phyloP scores from a whole-genome alignment of 92 coral and sea anemone genomes.

The Palythoa grandis region DNA sequence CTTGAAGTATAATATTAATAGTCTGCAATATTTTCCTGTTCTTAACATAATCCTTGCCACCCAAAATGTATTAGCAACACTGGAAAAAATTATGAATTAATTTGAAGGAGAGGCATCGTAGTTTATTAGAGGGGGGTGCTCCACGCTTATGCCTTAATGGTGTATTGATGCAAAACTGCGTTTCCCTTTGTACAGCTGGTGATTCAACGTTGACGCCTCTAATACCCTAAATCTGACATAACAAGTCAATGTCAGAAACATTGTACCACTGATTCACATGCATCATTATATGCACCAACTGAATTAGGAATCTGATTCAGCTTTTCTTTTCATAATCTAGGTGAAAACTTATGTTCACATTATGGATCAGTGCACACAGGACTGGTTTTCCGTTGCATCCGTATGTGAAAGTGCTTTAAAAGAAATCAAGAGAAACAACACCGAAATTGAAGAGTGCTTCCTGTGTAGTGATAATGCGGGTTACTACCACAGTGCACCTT shows the following conservation, averaged over 20 bases:
- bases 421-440: neutral
- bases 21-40: conserved; percentile 30
- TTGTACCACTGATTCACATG: conserved; percentile 19
- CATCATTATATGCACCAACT: conserved; percentile 30
- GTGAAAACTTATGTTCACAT: conserved; percentile 14
- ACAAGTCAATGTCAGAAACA: conserved; percentile 21
- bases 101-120: conserved; percentile 29
- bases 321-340: conserved; percentile 23
- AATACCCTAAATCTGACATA: conserved; percentile 23
- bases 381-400: conserved; percentile 31
- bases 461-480: conserved; percentile 25
- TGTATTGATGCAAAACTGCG: conserved; percentile 32
- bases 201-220: conserved; percentile 33
- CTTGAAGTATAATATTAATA: conserved; percentile 30
- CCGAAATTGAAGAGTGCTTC: conserved; percentile 2
- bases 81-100: conserved; percentile 19
- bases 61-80: conserved; percentile 31
- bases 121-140: conserved; percentile 26
- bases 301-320: conserved; percentile 30
- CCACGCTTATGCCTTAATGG: conserved; percentile 33
- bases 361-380: conserved; percentile 9
- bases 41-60: conserved; percentile 31
- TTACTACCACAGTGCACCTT: conserved; percentile 57
- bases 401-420: conserved; percentile 7
- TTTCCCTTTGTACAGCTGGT: conserved; percentile 31